Conservation (phyloP, 2,113 vertebrate genomes). For the Tetrao urogallus region DNA sequence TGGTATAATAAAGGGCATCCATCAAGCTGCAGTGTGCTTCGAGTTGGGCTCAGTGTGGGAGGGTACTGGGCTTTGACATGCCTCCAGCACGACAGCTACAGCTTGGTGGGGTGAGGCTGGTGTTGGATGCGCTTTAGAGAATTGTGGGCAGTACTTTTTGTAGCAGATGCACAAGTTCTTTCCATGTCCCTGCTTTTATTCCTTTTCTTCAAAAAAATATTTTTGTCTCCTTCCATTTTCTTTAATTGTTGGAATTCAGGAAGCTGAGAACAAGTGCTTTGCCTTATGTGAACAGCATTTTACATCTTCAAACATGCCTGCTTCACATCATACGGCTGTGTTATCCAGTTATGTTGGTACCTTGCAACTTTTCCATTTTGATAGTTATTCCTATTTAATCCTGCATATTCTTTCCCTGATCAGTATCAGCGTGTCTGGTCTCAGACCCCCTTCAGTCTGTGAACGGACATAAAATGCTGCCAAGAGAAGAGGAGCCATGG, state of each 20-base stretch:
- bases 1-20: neutral
- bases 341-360: neutral
- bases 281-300: neutral
- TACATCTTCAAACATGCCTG: neutral
- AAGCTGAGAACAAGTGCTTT: neutral
- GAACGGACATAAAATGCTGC: rapidly evolving
- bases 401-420: neutral
- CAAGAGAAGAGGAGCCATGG: neutral
- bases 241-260: neutral
- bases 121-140: neutral
- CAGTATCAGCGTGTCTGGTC: neutral
- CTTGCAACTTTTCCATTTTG: neutral
- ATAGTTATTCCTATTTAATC: neutral
- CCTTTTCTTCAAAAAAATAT: neutral
- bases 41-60: neutral
- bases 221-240: neutral
- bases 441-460: neutral
- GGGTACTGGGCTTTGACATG: neutral
- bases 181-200: neutral
- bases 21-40: neutral
- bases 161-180: neutral
- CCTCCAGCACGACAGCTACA: neutral
- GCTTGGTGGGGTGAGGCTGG: neutral
- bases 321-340: neutral
- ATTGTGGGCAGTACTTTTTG: neutral